Evolutionary conservation across 2,888 invertebrate genomes (phyloP).

Genomic region (Drosophila falleni): DNA sequence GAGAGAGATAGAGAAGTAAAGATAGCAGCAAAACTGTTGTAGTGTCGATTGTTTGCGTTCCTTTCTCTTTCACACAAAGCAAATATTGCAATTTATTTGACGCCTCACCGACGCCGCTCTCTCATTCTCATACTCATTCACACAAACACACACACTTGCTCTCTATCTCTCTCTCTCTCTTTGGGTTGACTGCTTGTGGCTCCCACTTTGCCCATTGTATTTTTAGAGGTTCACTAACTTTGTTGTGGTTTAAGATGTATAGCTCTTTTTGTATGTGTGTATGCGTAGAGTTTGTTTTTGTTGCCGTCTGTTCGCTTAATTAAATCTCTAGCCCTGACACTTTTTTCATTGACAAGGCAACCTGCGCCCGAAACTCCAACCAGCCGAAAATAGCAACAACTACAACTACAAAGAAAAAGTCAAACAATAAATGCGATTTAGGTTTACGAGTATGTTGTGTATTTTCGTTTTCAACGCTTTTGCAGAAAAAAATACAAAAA

Average conservation of each 20-base stretch:
- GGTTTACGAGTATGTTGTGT: slow-evolving; percentile 52
- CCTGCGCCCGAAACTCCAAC: slow-evolving; percentile 46
- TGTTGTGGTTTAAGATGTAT: slow-evolving; percentile 41
- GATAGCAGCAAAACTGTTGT: slow-evolving; percentile 28
- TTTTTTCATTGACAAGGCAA: slow-evolving; percentile 81
- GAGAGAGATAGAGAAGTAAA: slow-evolving; percentile 12
- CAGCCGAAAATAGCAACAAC: slow-evolving; percentile 49
- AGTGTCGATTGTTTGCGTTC: slow-evolving; percentile 4
- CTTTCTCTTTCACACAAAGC: slow-evolving; percentile 53
- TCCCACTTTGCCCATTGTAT: slow-evolving; percentile 49
- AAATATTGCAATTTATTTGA: slow-evolving; percentile 43
- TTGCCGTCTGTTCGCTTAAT: slow-evolving; percentile 64
- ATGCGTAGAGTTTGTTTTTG: slow-evolving; percentile 18
- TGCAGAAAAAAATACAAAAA: slow-evolving; percentile 42
- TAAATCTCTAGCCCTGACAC: slow-evolving; percentile 80
- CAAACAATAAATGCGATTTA: slow-evolving; percentile 71
- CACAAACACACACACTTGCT: background rate
- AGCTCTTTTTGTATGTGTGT: slow-evolving; percentile 5
- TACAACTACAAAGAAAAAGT: slow-evolving; percentile 13
- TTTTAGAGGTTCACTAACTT: slow-evolving; percentile 77
- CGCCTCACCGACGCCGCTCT: slow-evolving; percentile 46
- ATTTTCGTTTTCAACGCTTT: slow-evolving; percentile 56
- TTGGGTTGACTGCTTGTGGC: slow-evolving; percentile 14
- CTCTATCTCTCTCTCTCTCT: slow-evolving; percentile 8
- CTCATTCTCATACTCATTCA: background rate